Conservation (phyloP, 1,140 invertebrate species). For the Batillaria attramentaria region DNA sequence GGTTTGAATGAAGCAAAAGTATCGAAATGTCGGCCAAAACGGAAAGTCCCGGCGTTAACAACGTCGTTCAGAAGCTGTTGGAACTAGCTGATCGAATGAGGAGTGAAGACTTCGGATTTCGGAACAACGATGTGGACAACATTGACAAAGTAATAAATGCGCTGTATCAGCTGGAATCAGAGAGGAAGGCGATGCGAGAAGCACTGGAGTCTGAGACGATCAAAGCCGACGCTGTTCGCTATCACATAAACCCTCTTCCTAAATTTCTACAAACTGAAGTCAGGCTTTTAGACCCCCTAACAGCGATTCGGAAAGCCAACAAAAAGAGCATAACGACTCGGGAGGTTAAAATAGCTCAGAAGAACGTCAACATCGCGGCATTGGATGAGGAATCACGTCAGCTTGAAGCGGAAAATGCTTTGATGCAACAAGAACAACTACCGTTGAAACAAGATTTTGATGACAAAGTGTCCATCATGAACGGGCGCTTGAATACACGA, state of each 20-base stretch:
- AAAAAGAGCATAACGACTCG: constrained; percentile 52
- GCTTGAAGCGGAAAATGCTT: constrained; percentile 65
- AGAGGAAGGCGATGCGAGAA: constrained; percentile 59
- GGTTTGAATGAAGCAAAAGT: background rate
- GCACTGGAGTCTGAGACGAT: constrained; percentile 69
- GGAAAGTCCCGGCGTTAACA: constrained; percentile 54
- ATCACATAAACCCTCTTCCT: constrained; percentile 64
- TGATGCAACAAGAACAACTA: constrained; percentile 66
- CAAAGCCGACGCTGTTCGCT: constrained; percentile 64
- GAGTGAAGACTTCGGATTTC: constrained; percentile 62
- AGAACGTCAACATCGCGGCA: constrained; percentile 60
- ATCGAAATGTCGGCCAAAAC: constrained; percentile 49
- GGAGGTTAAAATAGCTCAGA: constrained; percentile 55
- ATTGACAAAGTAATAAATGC: constrained; percentile 65
- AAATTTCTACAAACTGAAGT: constrained; percentile 65
- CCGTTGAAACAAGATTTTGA: too few relatives aligned
- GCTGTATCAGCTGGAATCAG: constrained; percentile 63
- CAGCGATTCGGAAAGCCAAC: constrained; percentile 64
- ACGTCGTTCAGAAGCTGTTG: constrained; percentile 55
- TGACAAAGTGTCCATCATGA: too few relatives aligned
- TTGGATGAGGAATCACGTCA: constrained; percentile 53
- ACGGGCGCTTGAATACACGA: too few relatives aligned
- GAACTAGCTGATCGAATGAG: constrained; percentile 65
- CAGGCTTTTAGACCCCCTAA: constrained; percentile 57
- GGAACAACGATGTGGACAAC: constrained; percentile 62